Evolutionary conservation across 2,888 invertebrate species (phyloP), one percentile per base, ranked within the genome.

Genomic region (Mythimna loreyi): DNA sequence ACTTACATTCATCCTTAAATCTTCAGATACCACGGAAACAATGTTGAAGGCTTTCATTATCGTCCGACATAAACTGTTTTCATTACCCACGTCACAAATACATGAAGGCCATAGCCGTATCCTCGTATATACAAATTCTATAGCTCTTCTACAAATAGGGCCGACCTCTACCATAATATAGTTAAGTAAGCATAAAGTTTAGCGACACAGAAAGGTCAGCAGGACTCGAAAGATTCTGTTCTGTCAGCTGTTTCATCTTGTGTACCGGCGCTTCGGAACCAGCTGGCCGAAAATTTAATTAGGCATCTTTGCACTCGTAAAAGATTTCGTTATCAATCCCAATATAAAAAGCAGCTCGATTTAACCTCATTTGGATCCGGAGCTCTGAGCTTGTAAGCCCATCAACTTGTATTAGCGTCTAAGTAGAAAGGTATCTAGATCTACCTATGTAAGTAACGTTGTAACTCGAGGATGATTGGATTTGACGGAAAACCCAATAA

Each of bases 221-320:
- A 55, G 71, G 75, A 64, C 61, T 70, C 58, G 53, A 66, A 73
- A 78, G 78, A 81, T 80, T 77, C 30, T 72, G 73, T 60, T 50
- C 73, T 64, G 83, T 80, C 74, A 80, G 82, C 84, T 82, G 83
- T 81, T 83, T 83, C 78, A 86, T 85, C 76, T 82, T 67, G 75
- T 85, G 78, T 83, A 81, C 78, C 75, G 47, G 68, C 74, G 67
- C 82, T 86, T 81, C 73, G 78, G 81, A 86, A 82, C 83, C 85
- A 88, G 84, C 81, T 84, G 73, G 69, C 72, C 69, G 80, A 85
- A 58, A 87, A 87, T 86, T 87, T 84, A 84, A 89, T 87, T 86
- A 68, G 68, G 13, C 21, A 86, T 80, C 71, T 67, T 69, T 75
- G 53, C 79, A 81, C 75, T 84, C 76, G 82, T 83, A 80, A 85